Evolutionary conservation across 2,113 vertebrate genomes (phyloP).

Genomic region (Xenopus laevis): DNA sequence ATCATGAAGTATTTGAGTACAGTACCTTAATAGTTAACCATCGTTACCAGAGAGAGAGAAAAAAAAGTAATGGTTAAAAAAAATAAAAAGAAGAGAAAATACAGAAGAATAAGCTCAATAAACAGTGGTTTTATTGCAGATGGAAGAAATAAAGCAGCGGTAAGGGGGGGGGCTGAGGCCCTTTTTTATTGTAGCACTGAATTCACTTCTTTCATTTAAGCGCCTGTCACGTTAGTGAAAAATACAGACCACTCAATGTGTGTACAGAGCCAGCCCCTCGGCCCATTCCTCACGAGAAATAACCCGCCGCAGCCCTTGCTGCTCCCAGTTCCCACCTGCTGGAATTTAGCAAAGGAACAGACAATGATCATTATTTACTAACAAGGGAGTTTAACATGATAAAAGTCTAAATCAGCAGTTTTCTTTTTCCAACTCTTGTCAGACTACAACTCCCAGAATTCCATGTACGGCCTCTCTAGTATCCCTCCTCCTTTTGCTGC

Average conservation of each 20-base stretch:
- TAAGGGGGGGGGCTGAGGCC: conserved; percentile 47
- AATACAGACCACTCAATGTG: conserved; percentile 51
- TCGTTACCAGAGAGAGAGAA: too few species aligned
- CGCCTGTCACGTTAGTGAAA: conserved; percentile 64
- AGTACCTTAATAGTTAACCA: too few species aligned
- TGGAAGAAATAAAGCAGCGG: conserved; percentile 54
- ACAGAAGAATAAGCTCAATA: conserved; percentile 60
- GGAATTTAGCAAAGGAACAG: background rate
- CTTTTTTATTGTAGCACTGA: conserved; percentile 54
- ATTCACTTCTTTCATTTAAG: conserved; percentile 62
- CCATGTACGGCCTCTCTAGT: too few species aligned
- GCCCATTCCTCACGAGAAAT: conserved; percentile 57
- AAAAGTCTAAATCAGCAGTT: too few species aligned
- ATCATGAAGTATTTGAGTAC: too few species aligned
- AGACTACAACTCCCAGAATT: too few species aligned
- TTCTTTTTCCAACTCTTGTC: too few species aligned
- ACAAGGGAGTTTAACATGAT: too few species aligned
- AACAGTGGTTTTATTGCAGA: conserved; percentile 67
- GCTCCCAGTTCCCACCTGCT: background rate
- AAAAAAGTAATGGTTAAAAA: too few species aligned
- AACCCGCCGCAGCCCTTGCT: conserved; percentile 44
- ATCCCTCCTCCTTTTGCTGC: too few species aligned
- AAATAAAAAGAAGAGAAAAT: conserved; percentile 25
- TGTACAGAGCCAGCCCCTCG: conserved; percentile 49
- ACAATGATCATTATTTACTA: too few species aligned